These are phyloP conservation scores for Euglossa dilemma DNA, from an alignment of 1,140 invertebrate species.

Conservation along the genomic window DNA sequence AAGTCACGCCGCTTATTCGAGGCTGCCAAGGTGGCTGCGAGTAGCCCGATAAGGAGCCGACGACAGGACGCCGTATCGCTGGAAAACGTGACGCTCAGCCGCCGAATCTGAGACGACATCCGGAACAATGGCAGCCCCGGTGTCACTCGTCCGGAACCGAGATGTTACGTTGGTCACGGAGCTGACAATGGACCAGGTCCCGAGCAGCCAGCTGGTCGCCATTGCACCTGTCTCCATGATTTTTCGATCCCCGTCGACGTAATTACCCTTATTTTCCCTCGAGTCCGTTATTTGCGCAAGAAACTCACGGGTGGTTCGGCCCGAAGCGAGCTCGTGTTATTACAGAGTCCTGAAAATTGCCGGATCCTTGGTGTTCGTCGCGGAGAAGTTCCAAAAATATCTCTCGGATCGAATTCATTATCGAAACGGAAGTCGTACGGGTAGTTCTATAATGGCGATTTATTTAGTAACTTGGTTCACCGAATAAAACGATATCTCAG, in stretches of 20 bases:
- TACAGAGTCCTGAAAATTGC: no score
- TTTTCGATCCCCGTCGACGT: constrained; percentile 15
- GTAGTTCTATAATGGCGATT: no score
- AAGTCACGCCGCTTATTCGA: constrained; percentile 62
- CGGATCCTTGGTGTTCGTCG: no score
- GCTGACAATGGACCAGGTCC: constrained; percentile 1
- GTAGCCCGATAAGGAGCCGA: constrained; percentile 52
- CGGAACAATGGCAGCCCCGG: constrained; percentile 35
- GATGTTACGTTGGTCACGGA: not conserved
- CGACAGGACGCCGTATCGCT: constrained; percentile 48
- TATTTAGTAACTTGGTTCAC: no score
- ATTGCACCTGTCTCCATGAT: constrained; percentile 69
- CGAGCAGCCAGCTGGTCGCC: constrained; percentile 55
- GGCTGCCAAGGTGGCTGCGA: constrained; percentile 59
- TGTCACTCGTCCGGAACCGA: not conserved
- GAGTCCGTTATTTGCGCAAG: no score
- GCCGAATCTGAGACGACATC: constrained; percentile 31
- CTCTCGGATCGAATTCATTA: no score
- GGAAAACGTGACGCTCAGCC: constrained; percentile 35
- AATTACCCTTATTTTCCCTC: not conserved
- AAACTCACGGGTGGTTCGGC: no score
- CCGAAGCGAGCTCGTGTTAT: no score
- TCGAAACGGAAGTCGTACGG: no score
- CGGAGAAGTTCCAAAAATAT: no score
- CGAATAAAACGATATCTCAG: no score